Evolutionary conservation across 2,888 invertebrate genomes (phyloP), one percentile per base, ranked within the genome.

Genomic region (Germaria angustata): DNA sequence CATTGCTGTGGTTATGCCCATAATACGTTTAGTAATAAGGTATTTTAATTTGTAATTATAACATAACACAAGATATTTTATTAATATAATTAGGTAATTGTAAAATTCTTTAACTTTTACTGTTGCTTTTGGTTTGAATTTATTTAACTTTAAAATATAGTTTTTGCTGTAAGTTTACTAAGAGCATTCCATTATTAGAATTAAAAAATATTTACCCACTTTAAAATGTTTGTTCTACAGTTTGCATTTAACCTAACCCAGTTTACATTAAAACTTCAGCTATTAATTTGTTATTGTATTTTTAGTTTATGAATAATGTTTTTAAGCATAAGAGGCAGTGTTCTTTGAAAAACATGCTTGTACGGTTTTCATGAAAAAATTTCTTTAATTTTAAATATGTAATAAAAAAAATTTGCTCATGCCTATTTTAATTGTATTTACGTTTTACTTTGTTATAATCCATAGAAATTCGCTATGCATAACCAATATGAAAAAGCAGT

Each of bases 1-100:
- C 41, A 84, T 86, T 85, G 87, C 88, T 71, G 68, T 90, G 72
- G 72, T 88, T 51, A 84, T 86, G 72, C 89, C 90, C 17, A 75
- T 87, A 15, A 84, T 87, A 84, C 87, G 88, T 55, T 84, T 89
- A 55, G 39, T 89, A 36, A 76, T 86, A 36, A 86, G 86, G 75
- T 86, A 69, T 76, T 87, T 66, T 68, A 63, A 73, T 57, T 68
- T 68, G n/a, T n/a, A n/a, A n/a, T n/a, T n/a, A n/a, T n/a, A n/a
- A n/a, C n/a, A n/a, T n/a, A n/a, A n/a, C n/a, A n/a, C n/a, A n/a
- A n/a, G n/a, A n/a, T n/a, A n/a, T n/a, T n/a, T n/a, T n/a, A n/a
- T n/a, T n/a, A n/a, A n/a, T n/a, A 24, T 66, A 78, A 76, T 82
- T 73, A 84, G 55, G n/a, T 24, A 39, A 57, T 44, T 44, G 7